Conservation (phyloP, 2,888 invertebrate genomes). For the Acleris literana region DNA sequence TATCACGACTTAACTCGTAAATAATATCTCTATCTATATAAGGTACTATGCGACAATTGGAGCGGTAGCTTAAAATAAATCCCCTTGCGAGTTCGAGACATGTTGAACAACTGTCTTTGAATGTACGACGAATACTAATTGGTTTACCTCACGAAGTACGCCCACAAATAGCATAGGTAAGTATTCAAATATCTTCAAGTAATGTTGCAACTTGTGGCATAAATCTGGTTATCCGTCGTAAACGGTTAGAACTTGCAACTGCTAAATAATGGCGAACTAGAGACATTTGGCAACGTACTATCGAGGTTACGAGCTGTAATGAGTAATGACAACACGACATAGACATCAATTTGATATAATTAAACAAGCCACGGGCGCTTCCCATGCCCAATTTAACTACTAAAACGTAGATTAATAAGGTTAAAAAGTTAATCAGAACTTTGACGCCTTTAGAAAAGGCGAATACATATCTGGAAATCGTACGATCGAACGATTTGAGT, state of each 20-base stretch:
- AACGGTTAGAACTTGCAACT: constrained; percentile 18
- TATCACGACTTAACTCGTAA: not conserved
- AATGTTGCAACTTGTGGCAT: constrained; percentile 21
- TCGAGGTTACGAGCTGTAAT: constrained; percentile 3
- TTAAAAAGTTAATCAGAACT: not conserved
- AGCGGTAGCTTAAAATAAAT: constrained; percentile 13
- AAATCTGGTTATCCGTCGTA: constrained; percentile 16
- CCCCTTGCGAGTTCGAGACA: constrained; percentile 34
- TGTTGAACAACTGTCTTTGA: constrained; percentile 42
- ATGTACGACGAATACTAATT: constrained; percentile 64
- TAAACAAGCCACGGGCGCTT: not conserved
- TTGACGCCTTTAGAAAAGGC: constrained; percentile 1
- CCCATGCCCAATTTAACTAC: not conserved
- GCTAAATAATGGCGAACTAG: constrained; percentile 11
- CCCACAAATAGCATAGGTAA: constrained; percentile 28
- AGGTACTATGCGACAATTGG: constrained; percentile 32
- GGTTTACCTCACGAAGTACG: constrained; percentile 50
- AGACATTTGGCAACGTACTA: constrained; percentile 8
- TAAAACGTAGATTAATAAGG: not conserved
- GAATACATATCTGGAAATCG: constrained; percentile 1
- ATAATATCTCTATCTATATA: not conserved
- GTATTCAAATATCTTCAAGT: constrained; percentile 27
- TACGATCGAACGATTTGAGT: constrained; percentile 6
- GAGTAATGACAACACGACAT: constrained; percentile 10
- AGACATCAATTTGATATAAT: constrained; percentile 11